Base-by-base conservation (phyloP, 2,888 invertebrate species). In the Ommatoiulus sabulosus region DNA sequence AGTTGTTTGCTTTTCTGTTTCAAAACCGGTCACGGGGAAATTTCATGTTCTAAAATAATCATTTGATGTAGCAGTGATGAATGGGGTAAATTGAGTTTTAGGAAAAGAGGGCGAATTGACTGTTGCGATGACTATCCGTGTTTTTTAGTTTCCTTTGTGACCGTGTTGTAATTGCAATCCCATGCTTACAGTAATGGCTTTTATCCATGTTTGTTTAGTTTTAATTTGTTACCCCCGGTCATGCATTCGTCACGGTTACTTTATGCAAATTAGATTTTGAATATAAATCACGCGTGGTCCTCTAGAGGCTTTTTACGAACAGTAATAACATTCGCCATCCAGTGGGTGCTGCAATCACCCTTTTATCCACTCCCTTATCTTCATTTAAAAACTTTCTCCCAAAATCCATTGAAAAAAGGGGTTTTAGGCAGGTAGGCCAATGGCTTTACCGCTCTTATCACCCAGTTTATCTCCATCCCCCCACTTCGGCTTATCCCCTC, bases 221-320 rank as follows among this genome's bases (percentile, higher is more conserved):
- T 24, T 72, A 72, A 24, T 72, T 72, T 72, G 20, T 72, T 72
- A 72, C 72, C 24, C 52, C 10, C 24, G 20, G 20, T 8, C 20
- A n/a, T n/a, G 6, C n/a, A 63, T 63, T 20, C 52, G 52, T 52
- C 52, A 52, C 52, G 52, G 52, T 52, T 17, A 52, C 52, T 52
- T 48, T 52, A 52, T 52, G 52, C 72, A 72, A 72, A 72, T 72
- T 72, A 0, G 72, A 72, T 72, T 72, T 72, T 72, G 72, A 72
- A 72, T 72, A 72, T 72, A 72, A 72, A 72, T 72, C 24, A 24
- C 3, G 72, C 20, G 24, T 24, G 72, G 3, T 72, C 10, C 72
- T 72, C 72, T 72, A 72, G 20, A 72, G 20, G 72, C 72, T 72
- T 20, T 72, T 72, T 72, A 72, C 72, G 72, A 72, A 72, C 72